These are phyloP conservation scores for Patella vulgata DNA, from an alignment of 1,140 invertebrate genomes.

Conservation along the genomic window DNA sequence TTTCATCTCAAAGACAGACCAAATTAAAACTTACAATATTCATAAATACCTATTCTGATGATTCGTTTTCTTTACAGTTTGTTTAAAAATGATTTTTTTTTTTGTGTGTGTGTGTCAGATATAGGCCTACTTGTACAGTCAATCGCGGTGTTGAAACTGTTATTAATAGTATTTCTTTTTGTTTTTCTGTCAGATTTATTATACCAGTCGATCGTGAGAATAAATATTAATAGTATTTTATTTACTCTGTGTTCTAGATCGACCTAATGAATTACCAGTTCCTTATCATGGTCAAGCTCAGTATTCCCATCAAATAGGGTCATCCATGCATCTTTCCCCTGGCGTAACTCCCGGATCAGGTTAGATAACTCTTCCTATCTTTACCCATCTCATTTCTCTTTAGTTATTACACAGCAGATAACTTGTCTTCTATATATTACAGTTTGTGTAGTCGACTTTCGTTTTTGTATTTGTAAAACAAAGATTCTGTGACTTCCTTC, in stretches of 20 bases:
- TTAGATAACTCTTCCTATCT: slow-evolving; percentile 24
- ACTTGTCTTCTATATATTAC: not conserved
- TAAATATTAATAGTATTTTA: not conserved
- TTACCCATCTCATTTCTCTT: too few species aligned
- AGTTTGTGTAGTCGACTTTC: not conserved
- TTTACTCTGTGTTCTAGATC: slow-evolving; percentile 10
- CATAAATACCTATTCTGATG: too few species aligned
- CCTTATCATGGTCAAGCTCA: slow-evolving; percentile 63
- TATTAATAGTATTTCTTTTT: too few species aligned
- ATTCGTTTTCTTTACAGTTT: too few species aligned
- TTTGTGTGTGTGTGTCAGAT: too few species aligned
- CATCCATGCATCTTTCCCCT: slow-evolving; percentile 47
- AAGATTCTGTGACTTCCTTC: not conserved
- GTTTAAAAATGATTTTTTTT: too few species aligned
- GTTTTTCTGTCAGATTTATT: too few species aligned
- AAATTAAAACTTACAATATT: too few species aligned
- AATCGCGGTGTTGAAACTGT: too few species aligned
- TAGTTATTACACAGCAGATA: too few species aligned
- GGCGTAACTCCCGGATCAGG: slow-evolving; percentile 60
- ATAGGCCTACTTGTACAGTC: too few species aligned
- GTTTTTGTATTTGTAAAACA: not conserved
- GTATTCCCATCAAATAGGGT: slow-evolving; percentile 62
- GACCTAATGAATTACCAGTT: slow-evolving; percentile 55
- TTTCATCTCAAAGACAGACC: too few species aligned
- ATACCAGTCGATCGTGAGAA: not conserved